Evolutionary conservation across 1,140 invertebrate genomes (phyloP).

Genomic region (Pseudomyrmex cubaensis): DNA sequence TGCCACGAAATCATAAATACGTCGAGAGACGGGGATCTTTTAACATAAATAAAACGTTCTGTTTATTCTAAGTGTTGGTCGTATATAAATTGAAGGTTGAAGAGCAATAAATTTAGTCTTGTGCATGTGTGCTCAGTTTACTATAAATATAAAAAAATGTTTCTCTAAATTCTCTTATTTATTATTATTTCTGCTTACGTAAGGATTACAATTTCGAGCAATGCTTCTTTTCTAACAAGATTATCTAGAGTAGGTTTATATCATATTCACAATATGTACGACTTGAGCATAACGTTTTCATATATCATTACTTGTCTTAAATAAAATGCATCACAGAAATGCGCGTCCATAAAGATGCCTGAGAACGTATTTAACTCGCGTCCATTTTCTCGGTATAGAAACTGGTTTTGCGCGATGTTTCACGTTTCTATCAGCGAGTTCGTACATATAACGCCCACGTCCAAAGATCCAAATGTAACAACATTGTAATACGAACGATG

Average conservation of each 20-base stretch:
- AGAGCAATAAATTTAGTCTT: slow-evolving; percentile 36
- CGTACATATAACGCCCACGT: slow-evolving; percentile 23
- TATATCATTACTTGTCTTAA: slow-evolving; percentile 25
- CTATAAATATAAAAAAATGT: too few relatives aligned
- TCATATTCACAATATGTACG: slow-evolving; percentile 30
- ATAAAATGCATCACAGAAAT: slow-evolving; percentile 12
- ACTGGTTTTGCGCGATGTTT: slow-evolving; percentile 45
- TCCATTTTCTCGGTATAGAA: slow-evolving; percentile 32
- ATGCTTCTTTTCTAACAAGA: slow-evolving; percentile 38
- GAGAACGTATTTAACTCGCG: slow-evolving; percentile 26
- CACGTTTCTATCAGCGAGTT: slow-evolving; percentile 44
- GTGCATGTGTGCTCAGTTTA: too few relatives aligned
- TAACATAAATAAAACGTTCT: slow-evolving; percentile 34
- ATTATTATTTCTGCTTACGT: not conserved
- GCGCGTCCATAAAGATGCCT: not conserved
- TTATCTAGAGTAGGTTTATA: slow-evolving; percentile 45
- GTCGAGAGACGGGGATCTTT: not conserved
- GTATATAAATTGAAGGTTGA: slow-evolving; percentile 29
- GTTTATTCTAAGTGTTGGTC: slow-evolving; percentile 5
- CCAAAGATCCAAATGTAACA: slow-evolving; percentile 30
- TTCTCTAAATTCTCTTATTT: not conserved
- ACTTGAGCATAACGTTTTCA: slow-evolving; percentile 7
- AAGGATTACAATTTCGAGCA: slow-evolving; percentile 23
- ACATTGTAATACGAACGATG: slow-evolving; percentile 49
- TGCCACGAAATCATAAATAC: slow-evolving; percentile 50